Conservation (phyloP, 92 coral and sea anemone species). For the Desmophyllum pertusum region DNA sequence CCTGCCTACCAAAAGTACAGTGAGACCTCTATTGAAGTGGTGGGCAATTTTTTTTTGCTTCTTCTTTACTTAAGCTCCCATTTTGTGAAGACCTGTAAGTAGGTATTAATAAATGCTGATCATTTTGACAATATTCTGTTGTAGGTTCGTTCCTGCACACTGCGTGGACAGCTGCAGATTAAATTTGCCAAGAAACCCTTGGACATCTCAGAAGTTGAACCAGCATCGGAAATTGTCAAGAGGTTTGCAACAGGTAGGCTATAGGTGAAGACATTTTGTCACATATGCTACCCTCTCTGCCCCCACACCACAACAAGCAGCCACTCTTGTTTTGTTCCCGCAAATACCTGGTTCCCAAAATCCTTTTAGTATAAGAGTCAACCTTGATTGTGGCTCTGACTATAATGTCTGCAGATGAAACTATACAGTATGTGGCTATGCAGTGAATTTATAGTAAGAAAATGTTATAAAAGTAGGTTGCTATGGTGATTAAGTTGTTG, state of each 20-base stretch:
- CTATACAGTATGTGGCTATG: no score
- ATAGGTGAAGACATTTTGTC: background rate
- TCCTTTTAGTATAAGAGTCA: background rate
- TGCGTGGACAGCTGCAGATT: slow-evolving; percentile 92
- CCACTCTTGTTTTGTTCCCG: no score
- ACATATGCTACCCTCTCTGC: background rate
- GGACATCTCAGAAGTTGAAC: slow-evolving; percentile 94
- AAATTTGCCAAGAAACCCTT: slow-evolving; percentile 75
- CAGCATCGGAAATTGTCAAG: slow-evolving; percentile 93
- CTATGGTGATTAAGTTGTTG: background rate
- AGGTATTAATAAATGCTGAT: background rate
- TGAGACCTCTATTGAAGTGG: slow-evolving; percentile 90
- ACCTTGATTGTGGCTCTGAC: background rate
- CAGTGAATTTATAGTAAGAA: background rate
- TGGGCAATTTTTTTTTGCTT: slow-evolving; percentile 18
- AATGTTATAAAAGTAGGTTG: background rate
- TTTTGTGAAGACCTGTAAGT: background rate
- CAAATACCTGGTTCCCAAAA: no score
- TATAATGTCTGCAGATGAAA: background rate
- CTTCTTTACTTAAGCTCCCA: background rate
- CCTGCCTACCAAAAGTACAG: slow-evolving; percentile 85
- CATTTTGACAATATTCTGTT: background rate
- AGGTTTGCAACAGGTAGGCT: slow-evolving; percentile 85
- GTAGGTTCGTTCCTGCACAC: slow-evolving; percentile 94
- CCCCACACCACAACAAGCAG: no score